Percentiles rank a stretch among this genome's conserved stretches.
Evolutionary conservation across 2,888 invertebrate genomes (phyloP).

Genomic region (Athalia cordata): DNA sequence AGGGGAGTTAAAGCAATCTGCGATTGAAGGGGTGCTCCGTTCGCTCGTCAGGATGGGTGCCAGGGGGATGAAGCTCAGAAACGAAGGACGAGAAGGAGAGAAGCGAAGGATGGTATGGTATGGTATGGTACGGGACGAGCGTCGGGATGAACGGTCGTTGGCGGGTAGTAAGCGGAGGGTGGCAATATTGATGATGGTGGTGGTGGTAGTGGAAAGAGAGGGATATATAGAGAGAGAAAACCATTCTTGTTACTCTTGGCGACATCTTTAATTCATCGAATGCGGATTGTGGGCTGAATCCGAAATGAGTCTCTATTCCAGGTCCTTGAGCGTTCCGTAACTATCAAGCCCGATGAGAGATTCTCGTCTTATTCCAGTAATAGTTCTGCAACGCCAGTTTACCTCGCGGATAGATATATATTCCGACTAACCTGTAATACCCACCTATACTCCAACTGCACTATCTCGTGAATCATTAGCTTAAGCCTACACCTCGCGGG

Average conservation of each 20-base stretch:
- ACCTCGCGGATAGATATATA: slow-evolving; percentile 7
- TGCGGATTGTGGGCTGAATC: slow-evolving; percentile 72
- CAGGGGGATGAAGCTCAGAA: slow-evolving; percentile 46
- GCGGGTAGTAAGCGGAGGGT: slow-evolving; percentile 28
- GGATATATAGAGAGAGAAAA: slow-evolving; percentile 50
- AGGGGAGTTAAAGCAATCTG: slow-evolving; percentile 54
- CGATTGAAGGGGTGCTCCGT: slow-evolving; percentile 38
- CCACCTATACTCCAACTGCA: not conserved
- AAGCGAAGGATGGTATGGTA: too few relatives aligned
- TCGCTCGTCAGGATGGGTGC: not conserved
- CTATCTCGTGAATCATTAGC: slow-evolving; percentile 30
- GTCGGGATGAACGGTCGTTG: slow-evolving; percentile 38
- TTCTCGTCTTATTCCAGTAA: slow-evolving; percentile 46
- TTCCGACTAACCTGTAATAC: not conserved
- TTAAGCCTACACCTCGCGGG: slow-evolving; percentile 33
- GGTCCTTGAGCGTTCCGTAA: slow-evolving; percentile 67
- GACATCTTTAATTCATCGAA: slow-evolving; percentile 73
- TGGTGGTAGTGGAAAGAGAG: slow-evolving; percentile 19
- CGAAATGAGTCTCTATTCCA: slow-evolving; percentile 72
- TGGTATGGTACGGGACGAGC: not conserved
- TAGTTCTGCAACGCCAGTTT: slow-evolving; percentile 38
- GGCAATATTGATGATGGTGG: not conserved
- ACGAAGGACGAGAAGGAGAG: too few relatives aligned
- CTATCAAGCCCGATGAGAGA: slow-evolving; percentile 68
- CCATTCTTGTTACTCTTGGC: slow-evolving; percentile 71